Conservation (phyloP, 2,888 invertebrate species). For the Rapana venosa region DNA sequence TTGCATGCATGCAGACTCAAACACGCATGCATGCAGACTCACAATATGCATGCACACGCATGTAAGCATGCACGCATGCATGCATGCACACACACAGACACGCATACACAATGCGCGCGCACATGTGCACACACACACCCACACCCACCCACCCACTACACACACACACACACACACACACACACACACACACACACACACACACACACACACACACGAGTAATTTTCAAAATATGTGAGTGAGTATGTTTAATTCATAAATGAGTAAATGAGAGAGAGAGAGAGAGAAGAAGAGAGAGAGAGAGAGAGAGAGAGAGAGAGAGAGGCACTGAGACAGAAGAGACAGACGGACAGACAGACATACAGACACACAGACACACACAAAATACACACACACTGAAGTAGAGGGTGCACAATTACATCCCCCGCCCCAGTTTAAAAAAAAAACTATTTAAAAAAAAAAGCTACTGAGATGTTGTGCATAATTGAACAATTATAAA, state of each 20-base stretch:
- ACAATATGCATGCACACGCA: neutral
- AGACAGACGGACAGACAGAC: neutral
- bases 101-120: neutral
- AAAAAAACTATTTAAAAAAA: too few species aligned
- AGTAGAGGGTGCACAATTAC: too few species aligned
- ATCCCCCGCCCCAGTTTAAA: too few species aligned
- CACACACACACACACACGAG: slow-evolving; percentile 1
- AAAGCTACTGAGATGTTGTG: too few species aligned
- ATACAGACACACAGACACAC: neutral
- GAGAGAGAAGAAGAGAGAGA: neutral
- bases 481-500: too few species aligned
- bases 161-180: neutral
- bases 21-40: neutral
- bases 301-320: neutral
- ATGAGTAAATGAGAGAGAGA: neutral
- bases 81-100: neutral
- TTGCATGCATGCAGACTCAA: neutral
- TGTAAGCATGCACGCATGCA: neutral
- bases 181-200: neutral
- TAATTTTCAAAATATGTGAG: too few species aligned
- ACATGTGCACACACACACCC: neutral
- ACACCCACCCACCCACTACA: neutral
- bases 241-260: too few species aligned
- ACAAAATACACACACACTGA: too few species aligned
- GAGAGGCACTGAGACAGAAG: too few species aligned